Conservation (phyloP, 2,797 vertebrate species). For the Poecilia gillii region DNA sequence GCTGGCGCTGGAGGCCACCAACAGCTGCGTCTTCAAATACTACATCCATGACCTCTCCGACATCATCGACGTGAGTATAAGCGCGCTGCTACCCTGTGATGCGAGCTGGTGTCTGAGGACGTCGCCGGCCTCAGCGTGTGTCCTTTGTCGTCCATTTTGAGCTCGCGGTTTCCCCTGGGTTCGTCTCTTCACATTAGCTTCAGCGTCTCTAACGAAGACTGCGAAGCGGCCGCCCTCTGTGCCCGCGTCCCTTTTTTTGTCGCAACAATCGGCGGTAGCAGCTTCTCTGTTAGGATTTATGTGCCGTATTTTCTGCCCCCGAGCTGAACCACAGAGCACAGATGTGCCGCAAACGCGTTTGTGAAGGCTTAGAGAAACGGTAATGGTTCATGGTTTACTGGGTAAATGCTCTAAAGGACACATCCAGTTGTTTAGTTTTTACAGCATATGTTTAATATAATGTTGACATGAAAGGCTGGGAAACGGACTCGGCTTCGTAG, state of each 20-base stretch:
- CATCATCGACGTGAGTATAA: conserved; percentile 94
- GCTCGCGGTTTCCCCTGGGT: conserved; percentile 19
- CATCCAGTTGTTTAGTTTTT: background rate
- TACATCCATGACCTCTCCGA: conserved; percentile 98
- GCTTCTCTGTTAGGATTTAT: conserved; percentile 7
- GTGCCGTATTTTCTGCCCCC: conserved; percentile 8
- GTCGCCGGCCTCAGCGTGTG: conserved; percentile 1
- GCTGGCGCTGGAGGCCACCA: conserved; percentile 95
- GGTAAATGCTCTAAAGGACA: background rate
- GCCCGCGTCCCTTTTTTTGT: conserved; percentile 16
- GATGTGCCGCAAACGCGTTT: background rate
- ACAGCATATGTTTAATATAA: background rate
- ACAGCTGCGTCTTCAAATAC: conserved; percentile 97
- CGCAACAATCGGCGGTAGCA: conserved; percentile 8
- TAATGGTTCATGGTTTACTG: background rate
- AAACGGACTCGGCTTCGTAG: conserved; percentile 1
- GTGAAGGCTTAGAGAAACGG: background rate
- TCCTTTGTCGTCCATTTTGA: background rate
- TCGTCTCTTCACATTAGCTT: conserved; percentile 52
- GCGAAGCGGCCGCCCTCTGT: background rate
- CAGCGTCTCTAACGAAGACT: conserved; percentile 44
- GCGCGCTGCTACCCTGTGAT: conserved; percentile 9
- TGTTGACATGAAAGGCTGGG: background rate
- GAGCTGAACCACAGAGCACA: conserved; percentile 3
- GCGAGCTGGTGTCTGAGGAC: background rate